phyloP scores from a whole-genome alignment of 1,140 invertebrate genomes.

The Drosophila jambulina region DNA sequence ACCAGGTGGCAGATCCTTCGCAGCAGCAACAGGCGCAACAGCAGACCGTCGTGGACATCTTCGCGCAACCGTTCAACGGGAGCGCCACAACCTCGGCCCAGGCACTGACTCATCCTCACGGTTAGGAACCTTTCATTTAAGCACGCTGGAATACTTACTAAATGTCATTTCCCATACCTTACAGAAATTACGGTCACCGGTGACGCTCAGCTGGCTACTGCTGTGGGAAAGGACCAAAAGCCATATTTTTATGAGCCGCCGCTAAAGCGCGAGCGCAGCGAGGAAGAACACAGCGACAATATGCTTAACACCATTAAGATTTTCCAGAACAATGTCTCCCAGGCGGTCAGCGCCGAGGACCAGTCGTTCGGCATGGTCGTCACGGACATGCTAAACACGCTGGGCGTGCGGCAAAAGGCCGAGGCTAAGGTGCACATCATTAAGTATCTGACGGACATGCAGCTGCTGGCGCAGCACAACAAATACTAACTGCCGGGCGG shows the following conservation, averaged over 20 bases:
- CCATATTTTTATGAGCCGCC: constrained; percentile 83
- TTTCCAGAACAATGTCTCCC: constrained; percentile 82
- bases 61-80: constrained; percentile 79
- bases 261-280: constrained; percentile 75
- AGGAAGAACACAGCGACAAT: constrained; percentile 81
- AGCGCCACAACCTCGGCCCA: constrained; percentile 77
- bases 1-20: constrained; percentile 75
- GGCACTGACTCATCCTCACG: constrained; percentile 79
- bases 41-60: constrained; percentile 79
- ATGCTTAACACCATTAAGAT: constrained; percentile 83
- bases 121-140: constrained; percentile 28
- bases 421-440: constrained; percentile 83
- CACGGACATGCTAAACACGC: constrained; percentile 82
- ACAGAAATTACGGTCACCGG: constrained; percentile 80
- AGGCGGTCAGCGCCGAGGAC: constrained; percentile 80
- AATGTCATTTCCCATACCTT: constrained; percentile 3
- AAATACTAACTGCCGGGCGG: constrained; percentile 80
- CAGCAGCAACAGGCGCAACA: constrained; percentile 79
- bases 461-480: constrained; percentile 82
- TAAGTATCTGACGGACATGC: constrained; percentile 84
- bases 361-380: constrained; percentile 83
- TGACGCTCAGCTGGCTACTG: constrained; percentile 73
- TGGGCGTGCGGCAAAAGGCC: constrained; percentile 80
- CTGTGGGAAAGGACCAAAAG: constrained; percentile 79
- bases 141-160: not conserved